Evolutionary conservation across 2,888 invertebrate species (phyloP), one percentile per base, ranked within the genome.

Genomic region (Polietes domitor): DNA sequence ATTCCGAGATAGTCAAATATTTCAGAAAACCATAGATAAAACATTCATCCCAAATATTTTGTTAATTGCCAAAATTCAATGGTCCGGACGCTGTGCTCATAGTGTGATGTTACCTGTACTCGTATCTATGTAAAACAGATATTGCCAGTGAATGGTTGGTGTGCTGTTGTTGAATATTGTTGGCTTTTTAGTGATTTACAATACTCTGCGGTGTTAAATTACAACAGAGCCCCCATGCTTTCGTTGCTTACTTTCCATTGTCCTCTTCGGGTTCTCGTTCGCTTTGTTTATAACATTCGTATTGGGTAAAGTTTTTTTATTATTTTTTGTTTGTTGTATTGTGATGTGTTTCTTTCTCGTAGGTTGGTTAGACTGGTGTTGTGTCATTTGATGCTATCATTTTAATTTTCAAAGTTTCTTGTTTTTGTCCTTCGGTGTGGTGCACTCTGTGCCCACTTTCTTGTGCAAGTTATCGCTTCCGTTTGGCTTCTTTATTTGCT

Each of bases 131-230:
- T 28, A 61, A 61, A 61, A 28, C 9, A 61, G 61, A 5, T 61
- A 24, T 10, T 26, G 58, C 26, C n/a, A 47, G 47, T 47, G 37
- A 37, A 37, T 37, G 37, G 28, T 61, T 55, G 19, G 19, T 21
- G 53, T 24, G 37, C 17, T 24, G 32, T 9, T 17, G 7, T 63
- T 63, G 63, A 28, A 63, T 63, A 32, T 17, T 41, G 65, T 17
- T 65, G 37, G 63, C 32, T 37, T 63, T 65, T 65, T 41, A 26
- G 65, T 65, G 65, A 65, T 65, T 65, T 65, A 65, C 65, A 65
- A 65, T 65, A 65, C 65, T 65, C 65, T 37, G 65, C 37, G 65
- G 65, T 65, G 65, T 65, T 65, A 65, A 65, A 65, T 65, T 65
- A 65, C 65, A 65, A 41, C 65, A 37, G 65, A 17, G 32, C 41